These are phyloP conservation scores for Anabas testudineus DNA, from an alignment of 2,797 vertebrate genomes.

Conservation along the genomic window DNA sequence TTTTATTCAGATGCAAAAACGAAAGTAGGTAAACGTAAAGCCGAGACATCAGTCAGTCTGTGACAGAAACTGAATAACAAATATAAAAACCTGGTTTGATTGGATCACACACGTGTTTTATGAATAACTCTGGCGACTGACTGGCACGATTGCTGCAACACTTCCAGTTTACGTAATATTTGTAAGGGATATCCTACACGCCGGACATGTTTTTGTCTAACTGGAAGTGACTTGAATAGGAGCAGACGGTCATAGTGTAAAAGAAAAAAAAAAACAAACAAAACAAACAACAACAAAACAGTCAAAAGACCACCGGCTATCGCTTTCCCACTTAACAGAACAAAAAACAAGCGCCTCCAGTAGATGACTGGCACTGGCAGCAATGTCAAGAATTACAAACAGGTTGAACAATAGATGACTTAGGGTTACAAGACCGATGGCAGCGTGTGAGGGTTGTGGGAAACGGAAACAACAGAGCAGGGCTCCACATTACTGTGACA, in stretches of 20 bases:
- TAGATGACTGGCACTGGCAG: slow-evolving; percentile 50
- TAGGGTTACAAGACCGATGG: slow-evolving; percentile 35
- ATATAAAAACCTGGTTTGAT: slow-evolving; percentile 1
- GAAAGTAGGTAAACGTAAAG: too few species aligned
- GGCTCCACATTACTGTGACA: slow-evolving; percentile 30
- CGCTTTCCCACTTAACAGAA: slow-evolving; percentile 54
- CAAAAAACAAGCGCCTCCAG: slow-evolving; percentile 57
- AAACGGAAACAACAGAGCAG: slow-evolving; percentile 59
- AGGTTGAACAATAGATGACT: slow-evolving; percentile 74
- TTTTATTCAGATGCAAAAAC: too few species aligned
- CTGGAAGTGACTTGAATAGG: slow-evolving; percentile 38
- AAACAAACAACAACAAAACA: slow-evolving; percentile 44
- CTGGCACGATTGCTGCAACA: not conserved
- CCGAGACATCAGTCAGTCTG: too few species aligned
- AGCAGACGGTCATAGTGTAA: slow-evolving; percentile 21
- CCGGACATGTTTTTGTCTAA: slow-evolving; percentile 42
- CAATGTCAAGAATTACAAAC: slow-evolving; percentile 60
- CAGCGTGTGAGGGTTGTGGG: slow-evolving; percentile 49
- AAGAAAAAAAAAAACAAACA: slow-evolving; percentile 25
- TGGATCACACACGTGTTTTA: not conserved
- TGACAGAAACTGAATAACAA: too few species aligned
- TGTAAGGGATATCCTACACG: slow-evolving; percentile 11
- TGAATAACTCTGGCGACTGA: not conserved
- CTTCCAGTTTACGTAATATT: not conserved
- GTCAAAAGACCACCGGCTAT: slow-evolving; percentile 50